Evolutionary conservation across 2,888 invertebrate genomes (phyloP).

Genomic region (Noctua pronuba): DNA sequence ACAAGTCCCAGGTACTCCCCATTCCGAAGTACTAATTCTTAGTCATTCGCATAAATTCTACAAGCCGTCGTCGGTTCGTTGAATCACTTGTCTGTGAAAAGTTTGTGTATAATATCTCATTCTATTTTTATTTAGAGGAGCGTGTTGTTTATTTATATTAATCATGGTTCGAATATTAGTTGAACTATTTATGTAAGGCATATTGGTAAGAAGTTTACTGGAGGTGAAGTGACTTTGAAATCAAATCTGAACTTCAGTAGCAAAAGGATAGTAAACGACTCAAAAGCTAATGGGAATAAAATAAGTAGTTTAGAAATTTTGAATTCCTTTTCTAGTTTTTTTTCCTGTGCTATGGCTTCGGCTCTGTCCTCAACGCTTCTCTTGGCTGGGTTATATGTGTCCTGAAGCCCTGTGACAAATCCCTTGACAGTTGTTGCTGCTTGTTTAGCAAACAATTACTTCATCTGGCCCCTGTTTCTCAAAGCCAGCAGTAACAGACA

Average conservation of each 20-base stretch:
- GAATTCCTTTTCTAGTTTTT: not conserved
- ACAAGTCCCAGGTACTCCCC: constrained; percentile 18
- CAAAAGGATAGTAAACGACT: not conserved
- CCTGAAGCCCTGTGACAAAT: not conserved
- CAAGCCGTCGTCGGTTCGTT: constrained; percentile 18
- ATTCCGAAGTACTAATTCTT: not conserved
- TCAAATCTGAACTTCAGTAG: not conserved
- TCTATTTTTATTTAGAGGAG: constrained; percentile 38
- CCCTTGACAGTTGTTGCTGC: not conserved
- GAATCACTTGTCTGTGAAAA: constrained; percentile 45
- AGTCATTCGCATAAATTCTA: constrained; percentile 29
- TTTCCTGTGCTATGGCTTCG: not conserved
- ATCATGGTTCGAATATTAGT: constrained; percentile 26
- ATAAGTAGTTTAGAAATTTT: not conserved
- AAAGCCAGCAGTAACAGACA: not conserved
- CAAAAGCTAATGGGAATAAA: not conserved
- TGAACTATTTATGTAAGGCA: not conserved
- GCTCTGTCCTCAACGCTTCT: not conserved
- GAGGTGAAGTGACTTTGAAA: not conserved
- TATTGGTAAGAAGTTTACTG: not conserved
- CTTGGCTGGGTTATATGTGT: not conserved
- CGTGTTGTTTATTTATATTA: constrained; percentile 39
- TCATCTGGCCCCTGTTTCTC: not conserved
- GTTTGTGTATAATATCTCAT: constrained; percentile 41
- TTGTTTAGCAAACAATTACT: not conserved